phyloP scores from a whole-genome alignment of 2,113 vertebrate genomes.

The Dasyurus viverrinus region DNA sequence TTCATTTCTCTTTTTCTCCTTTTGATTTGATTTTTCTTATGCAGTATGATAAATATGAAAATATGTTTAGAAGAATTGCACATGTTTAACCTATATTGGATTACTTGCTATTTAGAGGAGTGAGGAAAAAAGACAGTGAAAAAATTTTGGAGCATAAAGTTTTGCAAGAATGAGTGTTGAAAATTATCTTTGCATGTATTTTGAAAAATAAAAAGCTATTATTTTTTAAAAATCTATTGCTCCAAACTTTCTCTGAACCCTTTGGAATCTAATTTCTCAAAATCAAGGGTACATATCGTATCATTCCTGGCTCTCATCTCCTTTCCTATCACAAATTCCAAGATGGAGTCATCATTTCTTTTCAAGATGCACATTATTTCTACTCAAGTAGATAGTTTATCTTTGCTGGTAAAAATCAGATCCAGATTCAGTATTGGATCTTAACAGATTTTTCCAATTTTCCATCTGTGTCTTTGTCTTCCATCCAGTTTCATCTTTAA shows the following conservation, averaged over 20 bases:
- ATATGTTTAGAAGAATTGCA: too few species aligned
- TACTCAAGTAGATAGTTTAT: neutral
- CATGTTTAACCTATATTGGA: too few species aligned
- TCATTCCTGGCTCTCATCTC: neutral
- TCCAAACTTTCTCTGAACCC: neutral
- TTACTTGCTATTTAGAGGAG: too few species aligned
- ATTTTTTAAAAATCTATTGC: neutral
- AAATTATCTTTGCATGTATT: too few species aligned
- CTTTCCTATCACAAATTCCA: neutral
- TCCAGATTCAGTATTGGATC: neutral
- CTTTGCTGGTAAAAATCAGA: neutral
- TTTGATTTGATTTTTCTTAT: too few species aligned
- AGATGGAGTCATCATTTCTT: neutral
- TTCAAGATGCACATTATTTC: neutral
- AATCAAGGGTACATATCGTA: neutral
- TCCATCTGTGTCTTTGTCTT: neutral
- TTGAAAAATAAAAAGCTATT: too few species aligned
- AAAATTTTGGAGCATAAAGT: too few species aligned
- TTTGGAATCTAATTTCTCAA: neutral
- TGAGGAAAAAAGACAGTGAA: too few species aligned
- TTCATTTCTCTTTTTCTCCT: too few species aligned
- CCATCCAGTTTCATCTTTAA: neutral
- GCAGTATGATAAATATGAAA: too few species aligned
- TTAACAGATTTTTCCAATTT: neutral
- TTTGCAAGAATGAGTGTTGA: too few species aligned